Evolutionary conservation across 2,113 vertebrate species (phyloP).

Genomic region (Ivindomyrus marchei): DNA sequence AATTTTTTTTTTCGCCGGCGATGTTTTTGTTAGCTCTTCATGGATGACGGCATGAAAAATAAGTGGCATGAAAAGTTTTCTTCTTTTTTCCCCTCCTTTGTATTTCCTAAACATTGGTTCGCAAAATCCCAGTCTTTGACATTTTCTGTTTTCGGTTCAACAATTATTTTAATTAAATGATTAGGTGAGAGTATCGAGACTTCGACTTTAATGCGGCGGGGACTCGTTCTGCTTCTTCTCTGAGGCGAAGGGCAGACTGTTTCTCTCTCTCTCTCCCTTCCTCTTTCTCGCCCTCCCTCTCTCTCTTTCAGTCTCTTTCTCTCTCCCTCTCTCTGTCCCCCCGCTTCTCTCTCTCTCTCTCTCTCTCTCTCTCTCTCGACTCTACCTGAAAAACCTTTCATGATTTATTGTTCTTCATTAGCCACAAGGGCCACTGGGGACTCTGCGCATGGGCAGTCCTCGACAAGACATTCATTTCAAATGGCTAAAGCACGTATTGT

Average conservation of each 20-base stretch:
- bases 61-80: conserved; percentile 30
- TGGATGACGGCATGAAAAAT: conserved; percentile 35
- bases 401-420: conserved; percentile 78
- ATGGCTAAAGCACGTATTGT: conserved; percentile 46
- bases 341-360: conserved; percentile 47
- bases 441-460: conserved; percentile 65
- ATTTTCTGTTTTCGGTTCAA: conserved; percentile 49
- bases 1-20: conserved; percentile 28
- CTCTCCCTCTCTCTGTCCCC: conserved; percentile 35
- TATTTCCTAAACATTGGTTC: conserved; percentile 27
- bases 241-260: conserved; percentile 56
- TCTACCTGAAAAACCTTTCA: conserved; percentile 63
- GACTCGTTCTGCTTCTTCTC: conserved; percentile 58
- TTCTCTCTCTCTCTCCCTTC: conserved; percentile 45
- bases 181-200: conserved; percentile 52
- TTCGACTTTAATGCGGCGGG: conserved; percentile 65
- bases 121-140: conserved; percentile 37
- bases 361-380: conserved; percentile 43
- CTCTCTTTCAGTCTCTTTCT: conserved; percentile 48
- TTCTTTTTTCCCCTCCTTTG: conserved; percentile 22
- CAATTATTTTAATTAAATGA: conserved; percentile 50
- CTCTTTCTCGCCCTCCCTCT: conserved; percentile 46
- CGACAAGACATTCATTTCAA: conserved; percentile 58
- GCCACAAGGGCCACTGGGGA: conserved; percentile 59
- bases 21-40: conserved; percentile 43